Conservation (phyloP, 2,797 vertebrate genomes). For the Darevskia nairensis region DNA sequence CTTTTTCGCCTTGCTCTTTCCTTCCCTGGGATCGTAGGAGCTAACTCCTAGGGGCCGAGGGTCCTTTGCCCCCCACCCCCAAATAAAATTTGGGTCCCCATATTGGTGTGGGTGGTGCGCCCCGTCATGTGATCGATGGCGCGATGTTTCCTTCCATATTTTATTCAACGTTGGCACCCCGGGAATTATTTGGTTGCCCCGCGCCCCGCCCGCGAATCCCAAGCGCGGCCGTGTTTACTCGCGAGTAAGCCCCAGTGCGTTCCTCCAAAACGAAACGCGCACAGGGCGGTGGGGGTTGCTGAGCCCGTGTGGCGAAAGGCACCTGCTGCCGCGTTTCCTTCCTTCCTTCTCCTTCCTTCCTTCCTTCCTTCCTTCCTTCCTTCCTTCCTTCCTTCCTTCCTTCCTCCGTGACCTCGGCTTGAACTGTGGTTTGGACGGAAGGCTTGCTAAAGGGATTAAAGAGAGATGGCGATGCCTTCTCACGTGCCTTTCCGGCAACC, state of each 20-base stretch:
- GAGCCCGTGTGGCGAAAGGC: background rate
- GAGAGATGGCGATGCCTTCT: background rate
- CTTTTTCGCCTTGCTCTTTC: background rate
- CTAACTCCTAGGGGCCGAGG: no score
- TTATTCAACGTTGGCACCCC: no score
- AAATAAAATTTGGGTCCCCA: no score
- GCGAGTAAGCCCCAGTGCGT: background rate
- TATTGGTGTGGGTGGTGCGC: no score
- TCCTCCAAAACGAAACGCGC: background rate
- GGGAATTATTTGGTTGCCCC: background rate
- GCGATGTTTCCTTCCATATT: no score
- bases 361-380: background rate
- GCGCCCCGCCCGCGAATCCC: background rate
- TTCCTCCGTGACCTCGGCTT: constrained; percentile 5
- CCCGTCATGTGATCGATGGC: no score
- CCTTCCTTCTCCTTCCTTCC: background rate
- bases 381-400: background rate
- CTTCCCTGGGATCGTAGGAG: background rate
- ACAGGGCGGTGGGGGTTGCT: background rate
- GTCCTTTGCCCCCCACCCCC: no score
- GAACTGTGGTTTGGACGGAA: constrained; percentile 1
- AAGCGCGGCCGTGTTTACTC: background rate
- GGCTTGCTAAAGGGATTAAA: background rate
- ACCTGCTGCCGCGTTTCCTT: background rate
- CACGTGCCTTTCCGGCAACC: background rate